A percentile compares a stretch with the other conserved stretches of the same genome.
Conservation (phyloP, 2,888 invertebrate species). For the Euproctis similis region DNA sequence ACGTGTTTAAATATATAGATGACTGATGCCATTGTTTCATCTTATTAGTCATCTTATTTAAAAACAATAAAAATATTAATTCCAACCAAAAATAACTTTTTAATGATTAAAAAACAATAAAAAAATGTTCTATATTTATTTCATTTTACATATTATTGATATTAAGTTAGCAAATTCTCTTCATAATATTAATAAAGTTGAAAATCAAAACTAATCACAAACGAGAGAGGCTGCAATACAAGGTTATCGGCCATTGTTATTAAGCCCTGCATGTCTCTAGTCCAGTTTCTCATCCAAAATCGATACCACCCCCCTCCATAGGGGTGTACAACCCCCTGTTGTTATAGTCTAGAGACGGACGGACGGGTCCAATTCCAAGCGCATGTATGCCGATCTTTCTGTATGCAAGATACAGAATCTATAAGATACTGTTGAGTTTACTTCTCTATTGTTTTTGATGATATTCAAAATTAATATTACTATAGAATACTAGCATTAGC, state of each 20-base stretch:
- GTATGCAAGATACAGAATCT: constrained; percentile 1
- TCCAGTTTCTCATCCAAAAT: constrained; percentile 74
- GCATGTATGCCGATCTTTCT: constrained; percentile 39
- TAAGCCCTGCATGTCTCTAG: constrained; percentile 72
- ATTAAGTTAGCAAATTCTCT: too few relatives aligned
- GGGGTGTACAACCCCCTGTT: constrained; percentile 50
- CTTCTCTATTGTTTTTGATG: neutral
- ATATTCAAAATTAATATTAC: neutral
- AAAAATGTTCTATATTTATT: too few relatives aligned
- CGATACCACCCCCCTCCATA: constrained; percentile 66
- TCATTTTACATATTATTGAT: too few relatives aligned
- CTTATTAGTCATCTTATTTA: too few relatives aligned
- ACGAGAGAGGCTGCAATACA: constrained; percentile 33
- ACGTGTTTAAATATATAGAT: too few relatives aligned
- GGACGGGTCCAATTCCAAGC: constrained; percentile 56
- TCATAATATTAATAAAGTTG: too few relatives aligned
- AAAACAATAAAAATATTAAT: too few relatives aligned
- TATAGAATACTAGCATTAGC: too few relatives aligned
- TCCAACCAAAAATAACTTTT: too few relatives aligned
- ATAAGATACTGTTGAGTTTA: neutral
- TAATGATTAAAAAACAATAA: too few relatives aligned
- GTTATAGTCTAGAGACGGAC: constrained; percentile 56
- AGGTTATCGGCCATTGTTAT: constrained; percentile 67
- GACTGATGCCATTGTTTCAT: too few relatives aligned
- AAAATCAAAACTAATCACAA: constrained; percentile 19